Evolutionary conservation across 2,888 invertebrate genomes (phyloP).

Genomic region (Apotomis betuletana): DNA sequence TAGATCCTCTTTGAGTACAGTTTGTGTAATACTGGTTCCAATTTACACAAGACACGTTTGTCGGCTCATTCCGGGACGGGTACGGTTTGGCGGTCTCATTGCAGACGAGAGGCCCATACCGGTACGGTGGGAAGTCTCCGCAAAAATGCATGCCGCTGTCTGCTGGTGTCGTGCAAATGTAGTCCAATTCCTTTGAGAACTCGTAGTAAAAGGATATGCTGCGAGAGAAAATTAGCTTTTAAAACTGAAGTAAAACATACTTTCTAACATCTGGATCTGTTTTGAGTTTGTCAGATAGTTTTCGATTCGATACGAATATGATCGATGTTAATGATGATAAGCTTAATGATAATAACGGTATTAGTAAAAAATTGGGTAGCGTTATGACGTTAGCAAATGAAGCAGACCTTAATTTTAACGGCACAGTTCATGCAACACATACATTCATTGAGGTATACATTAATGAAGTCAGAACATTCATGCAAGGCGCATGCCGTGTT

Average conservation of each 20-base stretch:
- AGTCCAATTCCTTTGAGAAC: conserved; percentile 95
- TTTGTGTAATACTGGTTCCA: conserved; percentile 99
- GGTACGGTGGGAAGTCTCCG: conserved; percentile 90
- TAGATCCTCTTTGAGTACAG: conserved; percentile 95
- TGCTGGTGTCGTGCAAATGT: conserved; percentile 96
- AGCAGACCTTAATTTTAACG: conserved; percentile 31
- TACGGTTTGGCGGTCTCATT: conserved; percentile 87
- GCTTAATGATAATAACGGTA: conserved; percentile 13
- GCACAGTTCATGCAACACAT: conserved; percentile 30
- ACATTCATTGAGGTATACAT: conserved; percentile 12
- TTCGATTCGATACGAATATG: conserved; percentile 2
- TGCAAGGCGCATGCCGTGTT: conserved; percentile 35
- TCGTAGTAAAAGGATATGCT: conserved; percentile 93
- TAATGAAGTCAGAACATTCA: conserved; percentile 20
- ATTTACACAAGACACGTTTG: conserved; percentile 94
- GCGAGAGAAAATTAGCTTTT: conserved; percentile 48
- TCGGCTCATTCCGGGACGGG: conserved; percentile 84
- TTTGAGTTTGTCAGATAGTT: conserved; percentile 1
- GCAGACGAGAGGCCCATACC: conserved; percentile 89
- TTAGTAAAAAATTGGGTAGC: conserved; percentile 5
- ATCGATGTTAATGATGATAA: conserved; percentile 31
- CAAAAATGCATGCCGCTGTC: conserved; percentile 98
- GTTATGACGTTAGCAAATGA: conserved; percentile 33
- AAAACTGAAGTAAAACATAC: neutral
- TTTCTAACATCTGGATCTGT: neutral